Conservation (phyloP, 1,140 invertebrate genomes). For the Ceratosolen fusciceps region DNA sequence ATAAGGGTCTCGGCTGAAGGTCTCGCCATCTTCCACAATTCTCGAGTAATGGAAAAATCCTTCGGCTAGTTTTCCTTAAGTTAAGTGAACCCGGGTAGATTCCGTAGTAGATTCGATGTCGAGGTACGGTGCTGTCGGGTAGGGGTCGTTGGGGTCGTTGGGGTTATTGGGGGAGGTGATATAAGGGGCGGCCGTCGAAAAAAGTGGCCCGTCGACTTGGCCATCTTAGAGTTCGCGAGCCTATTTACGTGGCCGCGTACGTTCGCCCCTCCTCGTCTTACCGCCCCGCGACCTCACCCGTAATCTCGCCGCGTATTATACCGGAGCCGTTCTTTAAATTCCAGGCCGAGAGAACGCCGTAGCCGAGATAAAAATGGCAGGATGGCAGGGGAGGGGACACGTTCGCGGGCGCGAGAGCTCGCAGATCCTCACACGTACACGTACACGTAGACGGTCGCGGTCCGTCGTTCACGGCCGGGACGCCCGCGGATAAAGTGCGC, state of each 20-base stretch:
- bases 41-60: too few species aligned
- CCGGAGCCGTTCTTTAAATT: slow-evolving; percentile 57
- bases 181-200: too few species aligned
- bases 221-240: neutral
- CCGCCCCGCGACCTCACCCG: neutral
- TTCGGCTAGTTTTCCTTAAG: too few species aligned
- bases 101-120: too few species aligned
- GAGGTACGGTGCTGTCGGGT: too few species aligned
- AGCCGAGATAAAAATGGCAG: neutral
- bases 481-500: slow-evolving; percentile 19
- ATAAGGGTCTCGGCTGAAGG: too few species aligned
- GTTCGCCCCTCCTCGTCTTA: neutral
- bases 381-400: neutral
- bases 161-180: too few species aligned
- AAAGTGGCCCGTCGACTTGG: slow-evolving; percentile 13
- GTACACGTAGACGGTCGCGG: neutral
- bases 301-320: slow-evolving; percentile 52
- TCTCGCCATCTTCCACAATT: too few species aligned
- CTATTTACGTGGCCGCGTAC: neutral
- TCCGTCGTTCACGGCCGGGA: neutral
- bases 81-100: too few species aligned
- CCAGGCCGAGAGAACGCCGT: slow-evolving; percentile 49
- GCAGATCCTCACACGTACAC: too few species aligned
- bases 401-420: too few species aligned
- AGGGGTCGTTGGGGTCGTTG: too few species aligned